Evolutionary conservation across 2,113 vertebrate genomes (phyloP).

Genomic region (Aplodontia rufa): DNA sequence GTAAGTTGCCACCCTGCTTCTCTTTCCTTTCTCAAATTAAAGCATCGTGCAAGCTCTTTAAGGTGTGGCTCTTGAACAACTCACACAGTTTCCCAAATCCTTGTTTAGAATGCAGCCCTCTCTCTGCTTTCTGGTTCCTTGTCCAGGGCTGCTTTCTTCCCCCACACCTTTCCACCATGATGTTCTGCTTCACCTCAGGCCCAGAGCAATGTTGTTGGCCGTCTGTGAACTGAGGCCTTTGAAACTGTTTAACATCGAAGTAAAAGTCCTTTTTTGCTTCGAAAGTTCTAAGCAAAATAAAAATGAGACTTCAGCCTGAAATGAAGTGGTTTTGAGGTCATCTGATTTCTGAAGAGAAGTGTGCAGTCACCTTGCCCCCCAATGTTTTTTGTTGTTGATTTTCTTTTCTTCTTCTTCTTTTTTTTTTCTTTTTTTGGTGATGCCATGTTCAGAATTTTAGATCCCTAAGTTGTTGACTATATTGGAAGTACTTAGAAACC

Average conservation of each 20-base stretch:
- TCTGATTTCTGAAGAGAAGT: conserved; percentile 75
- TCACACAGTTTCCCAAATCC: not conserved
- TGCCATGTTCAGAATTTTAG: conserved; percentile 81
- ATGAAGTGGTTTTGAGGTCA: conserved; percentile 78
- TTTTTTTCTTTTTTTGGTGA: conserved; percentile 82
- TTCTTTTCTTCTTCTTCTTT: no score
- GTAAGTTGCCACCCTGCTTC: not conserved
- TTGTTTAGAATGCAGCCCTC: conserved; percentile 9
- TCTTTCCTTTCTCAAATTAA: not conserved
- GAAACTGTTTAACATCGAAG: no score
- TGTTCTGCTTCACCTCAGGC: no score
- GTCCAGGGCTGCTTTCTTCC: no score
- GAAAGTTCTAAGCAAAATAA: conserved; percentile 81
- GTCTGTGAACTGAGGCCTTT: no score
- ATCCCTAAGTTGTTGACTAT: conserved; percentile 78
- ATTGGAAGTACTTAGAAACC: conserved; percentile 74
- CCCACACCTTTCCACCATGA: no score
- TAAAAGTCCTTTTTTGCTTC: no score
- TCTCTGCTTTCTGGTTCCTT: no score
- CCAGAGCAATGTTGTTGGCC: no score
- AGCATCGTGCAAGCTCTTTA: not conserved
- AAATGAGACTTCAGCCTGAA: conserved; percentile 77
- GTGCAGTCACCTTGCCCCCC: conserved; percentile 58
- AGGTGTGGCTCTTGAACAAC: not conserved
- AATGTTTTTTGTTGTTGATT: no score